phyloP scores from a whole-genome alignment of 1,140 invertebrate genomes.

The Drosophila ercepeae region DNA sequence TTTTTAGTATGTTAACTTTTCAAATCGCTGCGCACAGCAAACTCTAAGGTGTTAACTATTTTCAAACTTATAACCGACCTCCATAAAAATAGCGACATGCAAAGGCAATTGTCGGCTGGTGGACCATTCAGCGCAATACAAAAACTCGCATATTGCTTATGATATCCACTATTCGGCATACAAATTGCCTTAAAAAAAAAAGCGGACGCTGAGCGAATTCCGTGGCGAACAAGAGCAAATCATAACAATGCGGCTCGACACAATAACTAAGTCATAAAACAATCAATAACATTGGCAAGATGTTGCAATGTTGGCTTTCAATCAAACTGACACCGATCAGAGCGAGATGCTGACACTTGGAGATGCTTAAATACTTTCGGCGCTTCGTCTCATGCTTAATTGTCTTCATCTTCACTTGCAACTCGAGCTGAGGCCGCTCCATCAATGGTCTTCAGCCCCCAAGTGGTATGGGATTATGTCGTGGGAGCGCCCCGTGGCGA shows the following conservation, averaged over 20 bases:
- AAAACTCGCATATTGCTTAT: constrained; percentile 12
- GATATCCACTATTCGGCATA: constrained; percentile 30
- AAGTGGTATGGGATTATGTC: constrained; percentile 52
- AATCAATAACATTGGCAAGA: constrained; percentile 56
- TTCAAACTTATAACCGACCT: constrained; percentile 30
- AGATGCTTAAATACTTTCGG: constrained; percentile 39
- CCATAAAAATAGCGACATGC: constrained; percentile 55
- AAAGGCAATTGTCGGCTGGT: constrained; percentile 27
- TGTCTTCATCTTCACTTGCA: constrained; percentile 58
- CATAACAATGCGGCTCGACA: constrained; percentile 33
- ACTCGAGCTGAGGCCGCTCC: constrained; percentile 41
- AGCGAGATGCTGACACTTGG: constrained; percentile 29
- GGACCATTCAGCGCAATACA: constrained; percentile 1
- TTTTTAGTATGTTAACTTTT: constrained; percentile 12
- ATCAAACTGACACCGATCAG: constrained; percentile 67
- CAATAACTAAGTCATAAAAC: constrained; percentile 50
- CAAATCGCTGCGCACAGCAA: constrained; percentile 1
- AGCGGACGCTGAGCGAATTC: constrained; percentile 19
- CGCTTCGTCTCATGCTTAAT: constrained; percentile 12
- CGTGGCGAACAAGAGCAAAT: constrained; percentile 49
- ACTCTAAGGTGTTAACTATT: constrained; percentile 30
- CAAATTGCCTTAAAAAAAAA: constrained; percentile 38
- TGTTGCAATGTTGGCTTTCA: constrained; percentile 52
- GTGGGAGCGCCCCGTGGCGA: constrained; percentile 66
- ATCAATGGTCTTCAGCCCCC: constrained; percentile 2